Base-by-base conservation (phyloP, 1,140 invertebrate species). In the Papilio helenus region DNA sequence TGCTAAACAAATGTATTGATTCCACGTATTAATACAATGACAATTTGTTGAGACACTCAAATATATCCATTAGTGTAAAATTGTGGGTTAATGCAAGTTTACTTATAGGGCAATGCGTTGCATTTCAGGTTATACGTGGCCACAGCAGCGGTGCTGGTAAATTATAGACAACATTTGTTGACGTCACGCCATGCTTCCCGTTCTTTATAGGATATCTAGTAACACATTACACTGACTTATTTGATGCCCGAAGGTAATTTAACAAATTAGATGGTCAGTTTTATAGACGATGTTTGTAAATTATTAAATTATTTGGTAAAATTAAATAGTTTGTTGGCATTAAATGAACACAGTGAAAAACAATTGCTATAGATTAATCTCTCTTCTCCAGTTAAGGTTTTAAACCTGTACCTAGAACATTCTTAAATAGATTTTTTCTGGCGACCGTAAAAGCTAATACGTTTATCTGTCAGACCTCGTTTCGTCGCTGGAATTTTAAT, bases 401-500 rank as follows among this genome's bases (percentile, higher is more conserved):
- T 3, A 16, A 29, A 65, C 61, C 72, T 74, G 44, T 16, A 44
- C 42, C 72, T 80, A 79, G 76, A 81, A 79, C 61, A 79, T 72
- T 68, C 51, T 73, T 81, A 72, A 81, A 72, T 79, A 80, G 84
- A 87, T 81, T 84, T 83, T 84, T 86, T 82, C 80, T 83, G 76
- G 65, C 81, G 82, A 82, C 84, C 86, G 85, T 85, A 87, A 89
- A 86, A 90, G 85, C 85, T 89, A 90, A 90, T 90, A 90, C 87
- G 86, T 88, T 89, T 90, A 88, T 92, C 86, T 88, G 86, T 82
- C 83, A 85, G 86, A 85, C 83, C 86, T 90, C 86, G 88, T 87
- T 91, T 90, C 84, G 83, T 85, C 83, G 82, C 83, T 85, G 84
- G 85, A 89, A 88, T 89, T 92, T 92, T 89, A 90, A 89, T 92